Evolutionary conservation across 2,888 invertebrate species (phyloP).

Genomic region (Cistogaster globosa): DNA sequence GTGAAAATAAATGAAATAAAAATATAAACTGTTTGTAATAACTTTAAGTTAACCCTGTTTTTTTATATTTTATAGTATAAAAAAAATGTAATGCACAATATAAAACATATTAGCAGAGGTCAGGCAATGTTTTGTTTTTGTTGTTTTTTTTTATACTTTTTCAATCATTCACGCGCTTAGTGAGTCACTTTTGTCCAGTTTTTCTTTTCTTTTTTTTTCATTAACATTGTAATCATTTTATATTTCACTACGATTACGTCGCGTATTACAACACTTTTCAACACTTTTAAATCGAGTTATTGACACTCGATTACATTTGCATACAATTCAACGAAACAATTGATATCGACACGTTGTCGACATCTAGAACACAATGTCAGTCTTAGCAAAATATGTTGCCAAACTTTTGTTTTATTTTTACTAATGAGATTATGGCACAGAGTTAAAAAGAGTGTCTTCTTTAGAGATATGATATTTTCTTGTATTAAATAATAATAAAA

Average conservation of each 20-base stretch:
- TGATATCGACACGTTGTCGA: constrained; percentile 1
- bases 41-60: constrained; percentile 34
- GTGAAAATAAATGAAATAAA: not conserved
- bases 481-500: no score
- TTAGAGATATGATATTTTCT: not conserved
- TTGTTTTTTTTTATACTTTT: constrained; percentile 11
- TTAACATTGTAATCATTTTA: constrained; percentile 48
- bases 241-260: constrained; percentile 55
- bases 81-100: constrained; percentile 34
- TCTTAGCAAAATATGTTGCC: constrained; percentile 3
- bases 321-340: constrained; percentile 39
- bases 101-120: constrained; percentile 63
- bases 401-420: not conserved
- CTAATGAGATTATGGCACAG: not conserved
- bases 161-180: not conserved
- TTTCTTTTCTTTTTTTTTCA: constrained; percentile 12
- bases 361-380: constrained; percentile 10
- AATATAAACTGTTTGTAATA: constrained; percentile 7
- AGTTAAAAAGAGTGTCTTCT: not conserved
- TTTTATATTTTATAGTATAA: not conserved
- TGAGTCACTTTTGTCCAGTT: not conserved
- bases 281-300: constrained; percentile 50
- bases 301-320: constrained; percentile 25
- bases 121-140: constrained; percentile 48
- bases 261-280: constrained; percentile 51